These are phyloP conservation scores for Pachycephala philippinensis DNA, from an alignment of 2,113 vertebrate species.

Conservation along the genomic window DNA sequence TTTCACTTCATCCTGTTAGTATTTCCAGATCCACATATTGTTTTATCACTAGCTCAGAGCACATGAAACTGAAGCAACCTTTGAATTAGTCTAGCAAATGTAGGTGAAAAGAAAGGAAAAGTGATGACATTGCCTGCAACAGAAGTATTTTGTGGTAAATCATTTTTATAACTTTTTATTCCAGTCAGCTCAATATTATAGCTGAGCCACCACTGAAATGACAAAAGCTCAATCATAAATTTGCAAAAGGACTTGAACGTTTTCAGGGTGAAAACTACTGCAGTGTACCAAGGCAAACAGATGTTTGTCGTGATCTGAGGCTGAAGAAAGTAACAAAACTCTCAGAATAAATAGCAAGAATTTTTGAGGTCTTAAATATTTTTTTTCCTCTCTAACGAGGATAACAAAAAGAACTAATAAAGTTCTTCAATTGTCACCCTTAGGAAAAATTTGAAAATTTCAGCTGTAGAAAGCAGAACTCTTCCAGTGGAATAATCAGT, in stretches of 20 bases:
- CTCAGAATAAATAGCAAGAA: neutral
- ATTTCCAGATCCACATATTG: neutral
- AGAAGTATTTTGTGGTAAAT: conserved; percentile 9
- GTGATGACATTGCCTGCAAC: neutral
- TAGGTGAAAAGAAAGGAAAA: neutral
- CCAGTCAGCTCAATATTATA: neutral
- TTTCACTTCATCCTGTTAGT: neutral
- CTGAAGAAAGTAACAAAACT: neutral
- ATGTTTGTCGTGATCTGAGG: neutral
- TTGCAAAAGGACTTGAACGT: neutral
- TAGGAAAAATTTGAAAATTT: neutral
- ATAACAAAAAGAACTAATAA: neutral
- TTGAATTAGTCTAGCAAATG: neutral
- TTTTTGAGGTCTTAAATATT: neutral
- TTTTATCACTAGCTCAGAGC: neutral
- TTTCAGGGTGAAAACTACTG: neutral
- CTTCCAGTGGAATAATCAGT: neutral
- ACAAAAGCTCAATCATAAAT: conserved; percentile 1
- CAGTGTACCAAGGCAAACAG: neutral
- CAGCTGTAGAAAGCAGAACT: neutral
- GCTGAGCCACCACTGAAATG: neutral
- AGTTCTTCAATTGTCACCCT: neutral
- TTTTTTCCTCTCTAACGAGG: neutral
- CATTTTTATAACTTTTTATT: neutral
- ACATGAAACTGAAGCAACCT: neutral